Conservation (phyloP, 2,113 vertebrate genomes). For the Syrmaticus mikado region DNA sequence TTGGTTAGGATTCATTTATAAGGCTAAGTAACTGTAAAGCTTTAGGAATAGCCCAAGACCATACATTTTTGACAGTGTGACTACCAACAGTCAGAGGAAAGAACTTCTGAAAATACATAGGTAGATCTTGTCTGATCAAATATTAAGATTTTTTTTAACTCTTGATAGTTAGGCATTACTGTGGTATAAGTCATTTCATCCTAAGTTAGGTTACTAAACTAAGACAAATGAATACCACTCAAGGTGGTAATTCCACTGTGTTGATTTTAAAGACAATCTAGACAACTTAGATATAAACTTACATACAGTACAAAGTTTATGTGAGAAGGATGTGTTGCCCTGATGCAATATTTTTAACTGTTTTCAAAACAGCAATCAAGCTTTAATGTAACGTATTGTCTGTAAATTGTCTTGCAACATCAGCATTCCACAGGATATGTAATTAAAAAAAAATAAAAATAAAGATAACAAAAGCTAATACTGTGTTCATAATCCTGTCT, state of each 20-base stretch:
- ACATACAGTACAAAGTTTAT: too few relatives aligned
- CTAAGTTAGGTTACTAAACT: background rate
- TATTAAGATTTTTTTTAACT: background rate
- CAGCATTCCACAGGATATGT: background rate
- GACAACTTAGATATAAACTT: too few relatives aligned
- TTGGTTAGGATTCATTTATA: background rate
- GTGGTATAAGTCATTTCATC: background rate
- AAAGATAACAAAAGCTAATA: background rate
- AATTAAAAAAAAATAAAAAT: background rate
- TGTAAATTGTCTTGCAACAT: background rate
- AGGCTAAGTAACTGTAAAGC: background rate
- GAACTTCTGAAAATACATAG: background rate
- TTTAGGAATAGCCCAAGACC: background rate
- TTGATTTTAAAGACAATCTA: background rate
- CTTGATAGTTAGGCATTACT: background rate
- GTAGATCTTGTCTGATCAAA: background rate
- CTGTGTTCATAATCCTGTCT: background rate
- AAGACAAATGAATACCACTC: background rate
- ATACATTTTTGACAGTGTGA: background rate
- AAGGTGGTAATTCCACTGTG: rapidly evolving
- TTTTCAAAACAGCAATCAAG: background rate
- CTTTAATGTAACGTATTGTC: background rate
- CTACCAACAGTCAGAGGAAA: background rate
- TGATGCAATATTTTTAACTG: background rate
- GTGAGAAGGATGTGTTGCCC: background rate